Base-by-base conservation (phyloP, 2,888 invertebrate genomes). In the Cerceris rybyensis region DNA sequence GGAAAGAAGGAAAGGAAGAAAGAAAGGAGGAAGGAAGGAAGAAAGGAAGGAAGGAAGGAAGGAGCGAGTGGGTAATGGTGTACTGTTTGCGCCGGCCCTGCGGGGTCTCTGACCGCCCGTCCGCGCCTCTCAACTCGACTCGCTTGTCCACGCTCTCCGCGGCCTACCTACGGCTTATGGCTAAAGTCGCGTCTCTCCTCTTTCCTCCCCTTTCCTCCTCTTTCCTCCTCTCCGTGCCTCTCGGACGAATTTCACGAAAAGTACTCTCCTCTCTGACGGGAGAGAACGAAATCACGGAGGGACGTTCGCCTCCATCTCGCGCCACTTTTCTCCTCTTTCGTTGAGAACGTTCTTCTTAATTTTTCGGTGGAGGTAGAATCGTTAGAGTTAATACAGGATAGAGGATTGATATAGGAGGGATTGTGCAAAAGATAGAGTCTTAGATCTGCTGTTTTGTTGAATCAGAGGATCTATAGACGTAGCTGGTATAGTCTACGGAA, bases 41-140 rank as follows among this genome's bases (percentile, higher is more conserved):
- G 28, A 28, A 28, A 28, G 28, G 28, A 28, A 28, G 28, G 28
- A 28, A 28, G 28, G 28, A 86, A 82, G 86, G 84, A 86, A 79
- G 78, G 86, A 89, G 86, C 87, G 89, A 91, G 90, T 90, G 90
- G 90, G 89, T 90, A 91, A 91, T 89, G 90, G 86, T 90, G 90
- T 91, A 90, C 89, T 90, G 89, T 90, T 89, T 92, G 90, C 88
- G 89, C 88, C 91, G 90, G 91, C 91, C 91, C 92, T 92, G 91
- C 91, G 92, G 90, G 92, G 92, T 92, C 91, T 91, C 92, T 92
- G 92, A 92, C 92, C 92, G 92, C 88, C 89, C 90, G 91, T 92
- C 91, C 91, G 92, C 91, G 91, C 91, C 91, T 91, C 92, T 91
- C 92, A 90, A 91, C 91, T 90, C 79, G 79, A 67, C 67, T 72